Evolutionary conservation across 2,113 vertebrate species (phyloP), one percentile per base, ranked within the genome.

Genomic region (Physeter macrocephalus): DNA sequence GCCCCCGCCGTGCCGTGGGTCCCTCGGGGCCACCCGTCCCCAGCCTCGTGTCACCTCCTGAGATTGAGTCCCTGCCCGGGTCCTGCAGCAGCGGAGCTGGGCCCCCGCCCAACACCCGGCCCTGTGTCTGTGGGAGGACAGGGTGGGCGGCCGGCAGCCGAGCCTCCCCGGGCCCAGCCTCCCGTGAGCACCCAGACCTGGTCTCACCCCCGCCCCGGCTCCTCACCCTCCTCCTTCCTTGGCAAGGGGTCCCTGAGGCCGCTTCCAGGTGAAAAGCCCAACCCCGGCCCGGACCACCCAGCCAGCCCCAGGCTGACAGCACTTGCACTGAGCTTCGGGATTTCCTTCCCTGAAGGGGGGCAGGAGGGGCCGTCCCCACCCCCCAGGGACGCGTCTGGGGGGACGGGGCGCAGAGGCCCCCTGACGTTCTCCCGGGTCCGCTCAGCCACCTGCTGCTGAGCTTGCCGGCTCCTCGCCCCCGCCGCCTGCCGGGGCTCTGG

Each of bases 131-230:
- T 36, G 43, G 92, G 90, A 92, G 82, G 85, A 34, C 46, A 25
- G 0, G 0, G 75, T 95, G 14, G 77, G 36, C 1, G 0, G 23
- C 72, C 4, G 0, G 39, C 4, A 15, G 57, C 57, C 36, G 8
- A 74, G 74, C 43, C 29, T 17, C 36, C 27, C 43, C 23, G 2
- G 5, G 18, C 15, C 25, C 21, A 25, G 25, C n/a, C 62, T 52
- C 64, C 23, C 39, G 29, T 31, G 6, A 10, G 0, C 20, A 5
- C 0, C 0, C 0, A 12, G 78, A 31, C 84, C 17, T 1, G 59
- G 8, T 43, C 87, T 87, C 0, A 2, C 54, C 90, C 11, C 2
- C 52, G 62, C 59, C 0, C 0, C 34, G 1, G 34, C 74, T 27
- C 0, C 6, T 66, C 74, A 82, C 75, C 57, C 12, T 49, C 88